Base-by-base conservation (phyloP, 2,113 vertebrate species). In the Percopsis transmontana region DNA sequence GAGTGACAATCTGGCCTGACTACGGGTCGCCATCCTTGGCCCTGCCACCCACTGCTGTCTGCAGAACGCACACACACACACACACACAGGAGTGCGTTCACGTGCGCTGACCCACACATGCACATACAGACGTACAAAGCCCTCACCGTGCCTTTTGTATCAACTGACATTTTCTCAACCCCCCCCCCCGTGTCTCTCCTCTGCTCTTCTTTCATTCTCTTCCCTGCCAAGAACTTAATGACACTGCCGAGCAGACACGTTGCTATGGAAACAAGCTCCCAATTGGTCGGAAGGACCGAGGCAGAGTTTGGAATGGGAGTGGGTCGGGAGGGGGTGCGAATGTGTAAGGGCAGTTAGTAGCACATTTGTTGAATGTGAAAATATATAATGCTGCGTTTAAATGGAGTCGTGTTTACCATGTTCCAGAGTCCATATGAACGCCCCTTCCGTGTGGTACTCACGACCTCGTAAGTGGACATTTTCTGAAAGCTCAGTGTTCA, bases 151-250 rank as follows among this genome's bases (percentile, higher is more conserved):
- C 51, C 50, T 16, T 76, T 80, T 74, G 54, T 70, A 76, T 67
- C 44, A 68, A 65, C 64, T 74, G 71, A 48, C 58, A 67, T 85
- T 81, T 66, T 62, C 62, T 20, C 33, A 39, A 18, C 0, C 9
- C 1, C 21, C 3, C 3, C 23, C 27, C 21, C 41, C 15, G 13
- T 33, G 40, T 38, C 14, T 58, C 48, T 18, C 44, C 66, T 85
- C 76, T 1, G 23, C 39, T 76, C 72, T 77, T 84, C 79, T 86
- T 81, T 85, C 74, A 81, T 87, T 86, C 85, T 85, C 76, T 47
- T 60, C 13, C 63, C 84, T 84, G 85, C 87, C 87, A 88, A 81
- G 85, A 84, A 85, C 79, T 89, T 90, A 90, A 88, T 87, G 89
- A 88, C 87, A 86, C 80, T 52, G 79, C 85, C 72, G 87, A 86